A percentile compares a stretch with the other conserved stretches of the same genome.
Evolutionary conservation across 2,797 vertebrate species (phyloP).

Genomic region (Aldrovandia affinis): DNA sequence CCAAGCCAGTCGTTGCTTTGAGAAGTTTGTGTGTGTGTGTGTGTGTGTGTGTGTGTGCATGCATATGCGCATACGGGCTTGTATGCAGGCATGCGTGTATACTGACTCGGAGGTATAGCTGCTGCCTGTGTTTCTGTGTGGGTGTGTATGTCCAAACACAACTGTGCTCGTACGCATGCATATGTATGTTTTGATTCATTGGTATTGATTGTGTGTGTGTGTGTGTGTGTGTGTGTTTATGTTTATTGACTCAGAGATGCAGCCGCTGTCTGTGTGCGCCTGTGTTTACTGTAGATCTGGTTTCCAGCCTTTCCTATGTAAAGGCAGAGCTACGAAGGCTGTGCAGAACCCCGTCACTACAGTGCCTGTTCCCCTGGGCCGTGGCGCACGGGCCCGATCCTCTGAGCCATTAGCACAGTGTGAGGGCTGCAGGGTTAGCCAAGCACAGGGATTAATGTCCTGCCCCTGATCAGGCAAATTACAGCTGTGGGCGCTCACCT

Average conservation of each 20-base stretch:
- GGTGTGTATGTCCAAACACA: background rate
- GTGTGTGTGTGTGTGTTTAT: background rate
- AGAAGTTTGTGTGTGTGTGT: background rate
- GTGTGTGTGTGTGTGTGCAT: conserved; percentile 2
- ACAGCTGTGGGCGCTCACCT: background rate
- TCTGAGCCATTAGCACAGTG: background rate
- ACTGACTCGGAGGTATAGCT: background rate
- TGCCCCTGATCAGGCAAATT: background rate
- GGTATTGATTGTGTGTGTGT: conserved; percentile 1
- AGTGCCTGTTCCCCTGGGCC: background rate
- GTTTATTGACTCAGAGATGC: background rate
- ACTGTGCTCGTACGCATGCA: background rate
- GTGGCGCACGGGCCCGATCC: background rate
- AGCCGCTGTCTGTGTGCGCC: background rate
- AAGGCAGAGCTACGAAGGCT: background rate
- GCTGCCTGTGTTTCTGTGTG: conserved; percentile 6
- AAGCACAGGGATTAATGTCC: background rate
- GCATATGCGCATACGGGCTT: background rate
- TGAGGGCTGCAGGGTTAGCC: background rate
- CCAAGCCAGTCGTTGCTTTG: too few species aligned
- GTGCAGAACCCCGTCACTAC: background rate
- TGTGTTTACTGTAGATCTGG: background rate
- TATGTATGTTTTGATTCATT: background rate
- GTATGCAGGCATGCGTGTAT: background rate
- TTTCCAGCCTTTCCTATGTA: background rate